Conservation (phyloP, 1,140 invertebrate genomes). For the Neuroterus valhalla region DNA sequence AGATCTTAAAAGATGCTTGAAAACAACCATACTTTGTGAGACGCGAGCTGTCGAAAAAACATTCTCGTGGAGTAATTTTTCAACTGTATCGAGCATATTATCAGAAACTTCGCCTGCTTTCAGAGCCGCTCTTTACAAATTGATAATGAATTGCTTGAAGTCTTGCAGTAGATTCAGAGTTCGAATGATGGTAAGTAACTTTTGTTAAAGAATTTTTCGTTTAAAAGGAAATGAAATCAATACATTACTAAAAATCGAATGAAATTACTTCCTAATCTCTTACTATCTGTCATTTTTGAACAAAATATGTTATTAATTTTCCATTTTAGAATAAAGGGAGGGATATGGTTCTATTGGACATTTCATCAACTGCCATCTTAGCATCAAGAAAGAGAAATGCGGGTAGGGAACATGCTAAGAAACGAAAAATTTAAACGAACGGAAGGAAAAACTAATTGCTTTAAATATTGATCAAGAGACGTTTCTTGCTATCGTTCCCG, state of each 20-base stretch:
- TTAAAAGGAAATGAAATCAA: neutral
- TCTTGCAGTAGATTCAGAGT: too few species aligned
- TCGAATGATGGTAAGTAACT: too few species aligned
- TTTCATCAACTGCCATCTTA: conserved; percentile 14
- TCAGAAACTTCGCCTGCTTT: too few species aligned
- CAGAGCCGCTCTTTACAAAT: too few species aligned
- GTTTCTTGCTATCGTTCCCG: conserved; percentile 15
- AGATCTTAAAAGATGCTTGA: conserved; percentile 31
- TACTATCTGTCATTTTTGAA: too few species aligned
- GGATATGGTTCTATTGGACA: conserved; percentile 13
- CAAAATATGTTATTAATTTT: too few species aligned
- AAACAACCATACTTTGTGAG: conserved; percentile 33
- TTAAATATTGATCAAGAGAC: conserved; percentile 30
- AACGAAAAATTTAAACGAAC: conserved; percentile 27
- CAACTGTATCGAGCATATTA: neutral
- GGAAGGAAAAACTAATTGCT: conserved; percentile 22
- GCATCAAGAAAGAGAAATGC: conserved; percentile 23
- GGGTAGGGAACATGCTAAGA: conserved; percentile 18
- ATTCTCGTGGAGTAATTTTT: conserved; percentile 22
- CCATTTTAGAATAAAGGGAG: conserved; percentile 28
- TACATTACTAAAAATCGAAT: too few species aligned
- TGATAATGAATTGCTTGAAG: too few species aligned
- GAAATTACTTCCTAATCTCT: too few species aligned
- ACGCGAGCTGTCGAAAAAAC: conserved; percentile 40
- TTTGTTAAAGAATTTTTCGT: neutral